Evolutionary conservation across 2,888 invertebrate genomes (phyloP), one percentile per base, ranked within the genome.

Genomic region (Eupithecia dodoneata): DNA sequence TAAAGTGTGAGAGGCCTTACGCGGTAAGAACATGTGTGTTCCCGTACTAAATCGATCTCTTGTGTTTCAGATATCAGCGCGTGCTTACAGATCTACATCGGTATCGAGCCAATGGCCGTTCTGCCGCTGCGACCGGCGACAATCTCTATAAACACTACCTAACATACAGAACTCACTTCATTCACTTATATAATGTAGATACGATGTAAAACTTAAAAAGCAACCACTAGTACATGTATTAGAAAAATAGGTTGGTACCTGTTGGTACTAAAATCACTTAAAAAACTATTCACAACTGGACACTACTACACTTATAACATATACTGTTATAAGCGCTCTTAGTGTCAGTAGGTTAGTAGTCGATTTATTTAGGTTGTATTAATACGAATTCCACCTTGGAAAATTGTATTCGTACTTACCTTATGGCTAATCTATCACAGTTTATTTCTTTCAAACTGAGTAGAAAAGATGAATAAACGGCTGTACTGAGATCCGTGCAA

Each of bases 1-100:
- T 49, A 52, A 52, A 30, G 30, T 30, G 30, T 30, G 30, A 30
- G 30, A 30, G 1, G 30, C 30, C 30, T 30, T 30, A 30, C 30
- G 30, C 30, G 30, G 30, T 30, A 30, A 30, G 30, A 30, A 30
- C 30, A 30, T 30, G 30, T 30, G 30, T 1, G 30, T 18, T 59
- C 7, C 18, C 18, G 18, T 41, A 9, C 9, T n/a, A 67, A 67
- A 71, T 74, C 45, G 1, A 5, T 72, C 10, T 59, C 4, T 12
- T 63, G 2, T 65, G 18, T 88, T 88, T 3, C 90, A 92, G 92
- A 88, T 80, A 83, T 85, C 90, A 89, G 92, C 90, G 93, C 92
- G 90, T 89, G 87, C 86, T 82, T 81, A 84, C 85, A 85, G 87
- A 83, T 84, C 82, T 79, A 86, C 85, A 86, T 84, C 87, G 80